Base-by-base conservation (phyloP, 1,140 invertebrate genomes). In the Mesaphorura yosii region DNA sequence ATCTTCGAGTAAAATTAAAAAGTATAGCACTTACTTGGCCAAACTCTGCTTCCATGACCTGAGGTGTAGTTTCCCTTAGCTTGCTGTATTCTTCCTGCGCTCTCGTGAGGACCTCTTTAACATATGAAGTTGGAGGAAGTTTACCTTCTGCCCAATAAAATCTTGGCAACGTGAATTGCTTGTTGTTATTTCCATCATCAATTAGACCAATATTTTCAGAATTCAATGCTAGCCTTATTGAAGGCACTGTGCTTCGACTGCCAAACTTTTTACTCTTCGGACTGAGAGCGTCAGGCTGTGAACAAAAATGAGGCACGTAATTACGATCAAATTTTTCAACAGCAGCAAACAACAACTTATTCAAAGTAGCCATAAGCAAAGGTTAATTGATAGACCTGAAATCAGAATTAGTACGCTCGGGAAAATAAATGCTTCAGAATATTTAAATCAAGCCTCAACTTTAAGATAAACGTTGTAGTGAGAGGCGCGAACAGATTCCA, bases 91-190 rank as follows among this genome's bases (percentile, higher is more conserved):
- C 34, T 2, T 53, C 48, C 17, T 58, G 52, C 12, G 55, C 61
- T 41, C 53, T 58, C 2, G 45, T 14, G 10, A 58, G 5, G 5
- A 51, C 17, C 34, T 59, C 53, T 19, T 58, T 38, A 5, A 59
- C 20, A 17, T 22, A 17, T 27, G 38, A 29, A 10, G 44, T 26
- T 7, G 55, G 44, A 2, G 45, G 10, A 25, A 25, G 51, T 51
- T 55, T 55, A 22, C 57, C 61, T 48, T 59, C 58, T 23, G 61
- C 57, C 25, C 39, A 58, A 34, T 52, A 59, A 50, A 63, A 63
- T 22, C 55, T 57, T 20, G 61, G 61, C 17, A 63, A 49, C 29
- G 27, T 37, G 7, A 22, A 22, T 17, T 29, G 28, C 4, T 25
- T 25, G 25, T n/a, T 5, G 10, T 27, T 46, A 15, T 25, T 46